Percentiles rank a stretch among this genome's conserved stretches.
These are phyloP conservation scores for Megalurothrips usitatus DNA, from an alignment of 2,888 invertebrate species.

Conservation along the genomic window DNA sequence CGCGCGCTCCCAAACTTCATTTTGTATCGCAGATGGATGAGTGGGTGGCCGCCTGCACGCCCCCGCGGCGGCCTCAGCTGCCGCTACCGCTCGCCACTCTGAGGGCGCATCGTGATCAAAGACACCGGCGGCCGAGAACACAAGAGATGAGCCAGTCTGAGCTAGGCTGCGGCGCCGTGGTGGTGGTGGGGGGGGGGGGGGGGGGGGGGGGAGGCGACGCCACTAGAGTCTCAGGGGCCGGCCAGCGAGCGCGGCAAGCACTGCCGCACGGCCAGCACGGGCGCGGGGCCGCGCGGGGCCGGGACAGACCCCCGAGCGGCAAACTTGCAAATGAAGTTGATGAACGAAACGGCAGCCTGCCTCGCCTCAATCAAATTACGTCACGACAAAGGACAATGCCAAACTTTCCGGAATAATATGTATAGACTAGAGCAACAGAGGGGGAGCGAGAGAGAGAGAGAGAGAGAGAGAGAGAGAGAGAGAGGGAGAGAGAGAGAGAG, in stretches of 20 bases:
- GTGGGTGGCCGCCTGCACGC: too few relatives aligned
- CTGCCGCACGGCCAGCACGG: background rate
- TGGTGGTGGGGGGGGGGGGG: background rate
- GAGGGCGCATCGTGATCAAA: background rate
- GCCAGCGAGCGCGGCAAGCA: background rate
- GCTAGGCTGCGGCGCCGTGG: background rate
- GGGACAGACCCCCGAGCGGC: background rate
- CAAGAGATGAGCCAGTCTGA: background rate
- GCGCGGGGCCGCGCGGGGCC: background rate
- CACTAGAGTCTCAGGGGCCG: background rate
- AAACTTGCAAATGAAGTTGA: constrained; percentile 26
- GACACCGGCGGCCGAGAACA: background rate
- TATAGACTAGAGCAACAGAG: background rate
- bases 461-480: background rate
- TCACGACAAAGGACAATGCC: constrained; percentile 19
- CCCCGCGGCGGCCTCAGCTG: too few relatives aligned
- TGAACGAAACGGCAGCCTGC: constrained; percentile 23
- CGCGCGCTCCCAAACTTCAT: too few relatives aligned
- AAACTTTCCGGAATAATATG: constrained; percentile 23
- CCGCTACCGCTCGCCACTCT: too few relatives aligned
- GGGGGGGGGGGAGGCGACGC: background rate
- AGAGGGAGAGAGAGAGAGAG: background rate
- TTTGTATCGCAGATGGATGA: too few relatives aligned
- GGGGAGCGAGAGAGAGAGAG: background rate
- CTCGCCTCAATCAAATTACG: constrained; percentile 23